phyloP scores from a whole-genome alignment of 2,888 invertebrate genomes.

The Aethes cnicana region DNA sequence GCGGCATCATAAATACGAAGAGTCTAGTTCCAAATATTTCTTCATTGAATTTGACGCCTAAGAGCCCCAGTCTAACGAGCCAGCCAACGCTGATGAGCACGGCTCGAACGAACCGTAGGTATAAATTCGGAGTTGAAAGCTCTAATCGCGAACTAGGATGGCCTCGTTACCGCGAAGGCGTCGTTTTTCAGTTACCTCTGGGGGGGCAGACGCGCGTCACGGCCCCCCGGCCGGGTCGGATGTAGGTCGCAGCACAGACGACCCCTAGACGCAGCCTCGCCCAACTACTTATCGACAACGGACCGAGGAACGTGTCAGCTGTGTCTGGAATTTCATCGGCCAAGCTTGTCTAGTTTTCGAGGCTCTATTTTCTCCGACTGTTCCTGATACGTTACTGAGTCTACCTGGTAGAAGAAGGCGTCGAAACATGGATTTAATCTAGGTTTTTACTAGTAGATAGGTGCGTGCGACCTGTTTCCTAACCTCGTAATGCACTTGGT shows the following conservation, averaged over 20 bases:
- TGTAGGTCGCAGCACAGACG: constrained; percentile 78
- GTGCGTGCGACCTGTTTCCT: too few relatives aligned
- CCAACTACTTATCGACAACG: constrained; percentile 39
- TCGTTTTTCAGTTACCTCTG: constrained; percentile 46
- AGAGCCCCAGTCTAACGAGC: too few relatives aligned
- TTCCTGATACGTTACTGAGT: too few relatives aligned
- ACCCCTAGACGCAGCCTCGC: constrained; percentile 73
- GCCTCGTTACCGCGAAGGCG: constrained; percentile 48
- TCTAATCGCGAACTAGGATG: constrained; percentile 12
- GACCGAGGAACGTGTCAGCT: constrained; percentile 32
- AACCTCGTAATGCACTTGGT: too few relatives aligned
- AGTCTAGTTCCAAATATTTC: too few relatives aligned
- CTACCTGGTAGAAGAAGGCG: too few relatives aligned
- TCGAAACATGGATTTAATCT: too few relatives aligned
- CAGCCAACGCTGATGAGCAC: too few relatives aligned
- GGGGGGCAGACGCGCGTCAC: constrained; percentile 53
- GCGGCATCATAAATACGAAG: too few relatives aligned
- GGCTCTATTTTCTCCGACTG: constrained; percentile 1
- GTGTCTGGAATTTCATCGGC: constrained; percentile 19
- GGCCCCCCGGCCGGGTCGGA: constrained; percentile 42
- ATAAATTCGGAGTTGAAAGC: neutral
- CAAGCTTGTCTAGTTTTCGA: neutral
- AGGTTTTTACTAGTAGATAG: too few relatives aligned
- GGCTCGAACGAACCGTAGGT: too few relatives aligned
- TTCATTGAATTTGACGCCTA: too few relatives aligned